Conservation (phyloP, 2,797 vertebrate species). For the Chelon labrosus region DNA sequence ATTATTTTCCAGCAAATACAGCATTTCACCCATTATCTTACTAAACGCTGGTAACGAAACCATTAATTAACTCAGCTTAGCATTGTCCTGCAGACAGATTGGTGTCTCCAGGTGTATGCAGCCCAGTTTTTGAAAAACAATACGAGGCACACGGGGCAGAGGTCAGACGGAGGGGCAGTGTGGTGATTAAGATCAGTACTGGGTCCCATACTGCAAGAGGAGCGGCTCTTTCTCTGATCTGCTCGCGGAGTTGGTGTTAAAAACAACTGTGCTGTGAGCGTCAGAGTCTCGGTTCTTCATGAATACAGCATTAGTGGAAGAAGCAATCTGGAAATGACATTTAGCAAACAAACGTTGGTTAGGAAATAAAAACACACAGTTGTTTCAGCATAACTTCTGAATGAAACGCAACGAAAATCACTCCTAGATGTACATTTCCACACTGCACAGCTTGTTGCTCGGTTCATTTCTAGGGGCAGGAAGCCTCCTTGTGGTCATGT, state of each 20-base stretch:
- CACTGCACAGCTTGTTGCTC: background rate
- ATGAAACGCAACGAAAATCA: background rate
- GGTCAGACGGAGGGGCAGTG: background rate
- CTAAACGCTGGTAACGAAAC: background rate
- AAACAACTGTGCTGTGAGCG: slow-evolving; percentile 40
- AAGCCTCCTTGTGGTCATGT: slow-evolving; percentile 64
- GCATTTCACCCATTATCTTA: slow-evolving; percentile 3
- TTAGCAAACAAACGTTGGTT: background rate
- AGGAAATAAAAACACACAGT: background rate
- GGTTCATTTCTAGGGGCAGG: slow-evolving; percentile 22
- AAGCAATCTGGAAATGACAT: slow-evolving; percentile 52
- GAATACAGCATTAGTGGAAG: slow-evolving; percentile 65
- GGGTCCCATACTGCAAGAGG: slow-evolving; percentile 45
- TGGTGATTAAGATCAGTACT: slow-evolving; percentile 37
- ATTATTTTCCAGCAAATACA: slow-evolving; percentile 18
- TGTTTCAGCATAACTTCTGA: background rate
- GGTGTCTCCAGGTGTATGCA: too few relatives aligned
- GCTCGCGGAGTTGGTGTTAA: slow-evolving; percentile 38
- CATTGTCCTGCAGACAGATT: too few relatives aligned
- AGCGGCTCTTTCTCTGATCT: slow-evolving; percentile 68
- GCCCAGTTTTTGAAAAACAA: too few relatives aligned
- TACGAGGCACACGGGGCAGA: too few relatives aligned
- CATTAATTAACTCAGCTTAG: slow-evolving; percentile 6
- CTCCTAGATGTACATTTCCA: background rate
- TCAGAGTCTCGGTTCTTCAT: slow-evolving; percentile 56